Percentiles rank a stretch among this genome's conserved stretches.
Conservation (phyloP, 1,140 invertebrate genomes). For the Drosophila neocordata region DNA sequence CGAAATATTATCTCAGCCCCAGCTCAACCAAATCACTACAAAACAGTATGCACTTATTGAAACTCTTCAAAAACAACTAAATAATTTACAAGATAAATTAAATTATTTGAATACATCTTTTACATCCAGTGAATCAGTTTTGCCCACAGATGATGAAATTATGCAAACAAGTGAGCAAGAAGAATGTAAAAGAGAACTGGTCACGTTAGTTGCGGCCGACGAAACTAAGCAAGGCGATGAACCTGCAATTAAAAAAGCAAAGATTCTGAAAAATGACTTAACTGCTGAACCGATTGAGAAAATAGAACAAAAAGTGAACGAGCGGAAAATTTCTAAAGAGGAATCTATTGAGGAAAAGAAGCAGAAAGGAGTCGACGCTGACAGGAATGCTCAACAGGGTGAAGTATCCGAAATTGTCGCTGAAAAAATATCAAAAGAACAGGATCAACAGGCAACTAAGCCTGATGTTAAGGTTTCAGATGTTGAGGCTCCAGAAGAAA, state of each 20-base stretch:
- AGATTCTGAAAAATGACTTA: conserved; percentile 25
- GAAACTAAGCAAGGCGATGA: conserved; percentile 13
- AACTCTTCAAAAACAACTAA: conserved; percentile 53
- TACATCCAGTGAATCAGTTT: conserved; percentile 28
- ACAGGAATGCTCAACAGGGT: conserved; percentile 8
- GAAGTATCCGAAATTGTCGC: conserved; percentile 5
- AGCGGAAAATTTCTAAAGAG: neutral
- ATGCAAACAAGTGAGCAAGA: conserved; percentile 8
- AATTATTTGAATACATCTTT: conserved; percentile 28
- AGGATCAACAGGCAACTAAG: neutral
- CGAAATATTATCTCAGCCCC: conserved; percentile 59
- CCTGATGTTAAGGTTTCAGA: conserved; percentile 2
- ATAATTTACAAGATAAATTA: conserved; percentile 49
- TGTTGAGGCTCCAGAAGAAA: neutral
- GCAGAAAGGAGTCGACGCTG: neutral
- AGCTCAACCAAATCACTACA: conserved; percentile 49
- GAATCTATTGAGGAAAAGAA: neutral
- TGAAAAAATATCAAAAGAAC: conserved; percentile 6
- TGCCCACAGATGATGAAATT: conserved; percentile 14
- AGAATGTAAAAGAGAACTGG: no score
- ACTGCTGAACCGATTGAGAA: conserved; percentile 5
- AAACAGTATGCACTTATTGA: conserved; percentile 55
- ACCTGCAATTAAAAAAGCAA: conserved; percentile 34
- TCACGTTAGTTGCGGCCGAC: conserved; percentile 11
- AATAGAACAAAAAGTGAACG: conserved; percentile 2